Evolutionary conservation across 2,888 invertebrate species (phyloP).

Genomic region (Aphodius sticticus): DNA sequence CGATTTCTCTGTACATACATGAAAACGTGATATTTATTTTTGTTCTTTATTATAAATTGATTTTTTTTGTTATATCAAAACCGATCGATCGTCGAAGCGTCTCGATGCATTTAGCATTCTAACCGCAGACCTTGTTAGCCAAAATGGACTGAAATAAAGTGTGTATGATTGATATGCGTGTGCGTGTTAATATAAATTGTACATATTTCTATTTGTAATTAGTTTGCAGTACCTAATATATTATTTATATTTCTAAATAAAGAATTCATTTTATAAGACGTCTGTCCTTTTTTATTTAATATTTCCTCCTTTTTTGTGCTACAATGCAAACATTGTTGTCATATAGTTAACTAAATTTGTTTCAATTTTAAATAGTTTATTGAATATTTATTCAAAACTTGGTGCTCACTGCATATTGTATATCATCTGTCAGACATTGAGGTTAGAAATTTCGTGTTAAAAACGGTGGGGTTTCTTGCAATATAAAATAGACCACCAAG

Average conservation of each 20-base stretch:
- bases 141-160: constrained; percentile 24
- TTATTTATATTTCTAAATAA: constrained; percentile 31
- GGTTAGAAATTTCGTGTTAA: no score
- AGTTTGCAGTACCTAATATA: constrained; percentile 26
- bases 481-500: no score
- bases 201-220: constrained; percentile 30
- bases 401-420: no score
- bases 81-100: neutral
- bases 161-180: neutral
- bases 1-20: neutral
- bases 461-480: no score
- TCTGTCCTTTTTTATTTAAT: neutral
- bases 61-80: constrained; percentile 38
- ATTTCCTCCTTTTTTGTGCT: constrained; percentile 7
- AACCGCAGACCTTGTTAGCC: constrained; percentile 11
- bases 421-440: no score
- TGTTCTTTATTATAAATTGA: constrained; percentile 24
- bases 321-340: neutral
- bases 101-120: constrained; percentile 19
- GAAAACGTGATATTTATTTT: constrained; percentile 20
- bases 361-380: no score
- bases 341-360: no score
- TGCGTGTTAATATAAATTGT: constrained; percentile 23
- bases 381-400: no score
- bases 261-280: constrained; percentile 8